Evolutionary conservation across 1,140 invertebrate genomes (phyloP).

Genomic region (Drosophila arawakana): DNA sequence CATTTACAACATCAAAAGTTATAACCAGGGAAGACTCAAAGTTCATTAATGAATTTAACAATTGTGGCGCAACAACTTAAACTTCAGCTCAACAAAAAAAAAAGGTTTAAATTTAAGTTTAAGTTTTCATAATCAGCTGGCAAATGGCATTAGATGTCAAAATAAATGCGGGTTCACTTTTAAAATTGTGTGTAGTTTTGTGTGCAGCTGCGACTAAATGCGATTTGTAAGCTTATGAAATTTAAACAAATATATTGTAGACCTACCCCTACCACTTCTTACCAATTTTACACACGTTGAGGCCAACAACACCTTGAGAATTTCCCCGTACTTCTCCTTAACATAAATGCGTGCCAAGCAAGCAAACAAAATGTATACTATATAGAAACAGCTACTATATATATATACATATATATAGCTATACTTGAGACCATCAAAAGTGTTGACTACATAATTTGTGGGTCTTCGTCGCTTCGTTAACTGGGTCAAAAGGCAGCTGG

Average conservation of each 20-base stretch:
- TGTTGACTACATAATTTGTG: constrained; percentile 64
- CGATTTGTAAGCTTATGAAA: constrained; percentile 53
- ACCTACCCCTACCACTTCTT: not conserved
- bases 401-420: not conserved
- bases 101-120: not conserved
- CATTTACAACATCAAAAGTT: constrained; percentile 40
- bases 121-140: constrained; percentile 44
- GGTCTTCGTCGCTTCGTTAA: constrained; percentile 45
- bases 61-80: constrained; percentile 46
- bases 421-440: constrained; percentile 30
- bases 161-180: constrained; percentile 34
- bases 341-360: constrained; percentile 62
- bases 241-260: constrained; percentile 11
- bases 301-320: constrained; percentile 44
- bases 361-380: constrained; percentile 18
- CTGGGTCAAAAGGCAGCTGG: constrained; percentile 30
- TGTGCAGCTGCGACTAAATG: constrained; percentile 37
- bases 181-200: constrained; percentile 13
- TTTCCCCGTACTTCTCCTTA: constrained; percentile 38
- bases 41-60: constrained; percentile 63
- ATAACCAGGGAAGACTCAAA: constrained; percentile 43
- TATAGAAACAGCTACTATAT: constrained; percentile 25
- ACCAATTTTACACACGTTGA: constrained; percentile 22
- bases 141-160: constrained; percentile 48
- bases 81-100: constrained; percentile 28